Base-by-base conservation (phyloP, 2,888 invertebrate genomes). In the Ennomos quercinarius region DNA sequence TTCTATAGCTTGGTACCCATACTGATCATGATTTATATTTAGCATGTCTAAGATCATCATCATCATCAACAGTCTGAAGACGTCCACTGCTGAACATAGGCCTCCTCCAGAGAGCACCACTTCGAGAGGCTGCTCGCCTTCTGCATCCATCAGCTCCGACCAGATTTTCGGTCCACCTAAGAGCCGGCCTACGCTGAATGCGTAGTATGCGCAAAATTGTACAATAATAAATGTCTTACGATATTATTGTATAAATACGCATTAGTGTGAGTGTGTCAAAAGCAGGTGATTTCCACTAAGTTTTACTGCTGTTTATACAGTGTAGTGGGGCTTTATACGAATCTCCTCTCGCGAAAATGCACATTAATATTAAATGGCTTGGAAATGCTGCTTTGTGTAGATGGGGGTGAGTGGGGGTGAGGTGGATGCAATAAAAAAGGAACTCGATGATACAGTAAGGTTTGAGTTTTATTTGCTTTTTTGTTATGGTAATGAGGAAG, bases 321-420 rank as follows among this genome's bases (percentile, higher is more conserved):
- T 56, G 36, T 36, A 51, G 46, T 82, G 81, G 86, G 80, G 89
- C 88, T 90, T 89, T 89, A 86, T 89, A 87, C 89, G 91, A 91
- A 91, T 91, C 87, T 87, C 89, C 86, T 82, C 82, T 85, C 87
- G 89, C 91, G 91, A 91, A 93, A 93, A 92, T 93, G 92, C 93
- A 92, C 93, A 93, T 93, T 93, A 93, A 93, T 93, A 93, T 93
- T 93, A 93, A 93, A 93, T 93, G 93, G 93, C 91, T 91, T 89
- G 93, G 93, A 93, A 93, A 92, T 91, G 91, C 89, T 89, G 87
- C 87, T 89, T 90, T 81, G 87, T 83, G 82, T 86, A 66, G 70
- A 80, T 65, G 64, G 72, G 63, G 27, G 42, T 36, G 37, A 51
- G 76, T 71, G 75, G 78, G 77, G 74, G 77, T 67, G 63, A 74